phyloP scores from a whole-genome alignment of 2,113 vertebrate genomes.

The Galemys pyrenaicus region DNA sequence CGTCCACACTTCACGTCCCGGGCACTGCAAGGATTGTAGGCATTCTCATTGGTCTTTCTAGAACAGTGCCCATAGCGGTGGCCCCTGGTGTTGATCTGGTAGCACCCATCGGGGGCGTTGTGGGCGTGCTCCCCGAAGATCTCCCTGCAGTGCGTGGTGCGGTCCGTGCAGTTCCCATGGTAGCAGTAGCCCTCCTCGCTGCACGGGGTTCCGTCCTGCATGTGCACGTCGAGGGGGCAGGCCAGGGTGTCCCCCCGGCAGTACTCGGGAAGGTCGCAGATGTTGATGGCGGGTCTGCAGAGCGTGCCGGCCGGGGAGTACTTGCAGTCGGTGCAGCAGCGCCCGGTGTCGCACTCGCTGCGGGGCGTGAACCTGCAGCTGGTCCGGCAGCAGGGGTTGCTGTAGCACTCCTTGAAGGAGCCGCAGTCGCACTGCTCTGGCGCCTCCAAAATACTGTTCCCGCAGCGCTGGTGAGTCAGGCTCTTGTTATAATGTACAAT shows the following conservation, averaged over 20 bases:
- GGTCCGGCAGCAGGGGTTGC: constrained; percentile 38
- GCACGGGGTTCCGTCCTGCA: constrained; percentile 90
- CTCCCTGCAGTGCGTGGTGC: constrained; percentile 84
- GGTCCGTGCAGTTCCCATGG: constrained; percentile 87
- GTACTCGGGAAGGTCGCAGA: constrained; percentile 91
- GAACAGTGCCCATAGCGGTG: constrained; percentile 75
- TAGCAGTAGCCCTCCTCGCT: constrained; percentile 86
- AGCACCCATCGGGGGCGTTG: constrained; percentile 41
- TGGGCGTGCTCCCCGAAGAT: constrained; percentile 85
- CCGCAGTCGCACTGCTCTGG: constrained; percentile 82
- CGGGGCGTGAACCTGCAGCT: neutral
- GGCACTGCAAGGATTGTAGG: neutral
- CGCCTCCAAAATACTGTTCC: constrained; percentile 68
- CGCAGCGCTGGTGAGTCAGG: constrained; percentile 20
- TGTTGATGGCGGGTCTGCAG: constrained; percentile 84
- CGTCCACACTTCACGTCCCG: constrained; percentile 73
- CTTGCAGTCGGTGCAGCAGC: constrained; percentile 77
- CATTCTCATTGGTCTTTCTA: too few relatives aligned
- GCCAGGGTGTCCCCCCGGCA: constrained; percentile 83
- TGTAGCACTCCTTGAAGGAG: constrained; percentile 66
- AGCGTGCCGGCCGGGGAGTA: constrained; percentile 79
- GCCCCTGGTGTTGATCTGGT: constrained; percentile 67
- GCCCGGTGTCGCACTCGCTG: constrained; percentile 58
- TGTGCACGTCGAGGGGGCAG: constrained; percentile 83
- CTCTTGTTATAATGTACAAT: neutral